phyloP scores from a whole-genome alignment of 2,113 vertebrate genomes.

The Noturus placidus region DNA sequence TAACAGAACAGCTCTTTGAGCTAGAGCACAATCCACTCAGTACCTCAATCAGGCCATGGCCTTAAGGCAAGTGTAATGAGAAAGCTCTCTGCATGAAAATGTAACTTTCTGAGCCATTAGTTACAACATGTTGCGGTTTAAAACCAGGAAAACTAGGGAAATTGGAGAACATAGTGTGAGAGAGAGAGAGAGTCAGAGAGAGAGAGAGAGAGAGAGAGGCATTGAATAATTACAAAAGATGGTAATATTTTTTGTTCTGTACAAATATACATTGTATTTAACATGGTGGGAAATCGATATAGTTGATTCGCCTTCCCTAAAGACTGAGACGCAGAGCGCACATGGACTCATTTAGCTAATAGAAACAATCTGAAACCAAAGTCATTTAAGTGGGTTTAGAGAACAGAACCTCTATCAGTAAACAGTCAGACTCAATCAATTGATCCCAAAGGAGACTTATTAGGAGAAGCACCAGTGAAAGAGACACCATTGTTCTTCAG shows the following conservation, averaged over 20 bases:
- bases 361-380: slow-evolving; percentile 6
- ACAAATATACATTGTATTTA: slow-evolving; percentile 5
- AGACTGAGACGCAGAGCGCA: neutral
- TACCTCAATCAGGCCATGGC: neutral
- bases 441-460: slow-evolving; percentile 12
- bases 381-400: slow-evolving; percentile 13
- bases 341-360: slow-evolving; percentile 19
- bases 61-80: slow-evolving; percentile 3
- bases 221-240: neutral
- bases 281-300: neutral
- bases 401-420: slow-evolving; percentile 20
- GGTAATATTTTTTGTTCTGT: neutral
- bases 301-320: neutral
- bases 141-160: neutral
- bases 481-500: neutral
- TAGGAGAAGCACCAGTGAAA: slow-evolving; percentile 2
- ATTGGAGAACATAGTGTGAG: neutral
- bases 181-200: neutral
- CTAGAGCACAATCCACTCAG: neutral
- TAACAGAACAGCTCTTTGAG: neutral
- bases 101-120: neutral
- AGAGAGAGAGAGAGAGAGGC: neutral
- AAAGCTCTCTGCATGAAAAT: slow-evolving; percentile 23
- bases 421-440: slow-evolving; percentile 37
- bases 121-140: neutral